Conservation (phyloP, 2,113 vertebrate species). For the Neofelis nebulosa region DNA sequence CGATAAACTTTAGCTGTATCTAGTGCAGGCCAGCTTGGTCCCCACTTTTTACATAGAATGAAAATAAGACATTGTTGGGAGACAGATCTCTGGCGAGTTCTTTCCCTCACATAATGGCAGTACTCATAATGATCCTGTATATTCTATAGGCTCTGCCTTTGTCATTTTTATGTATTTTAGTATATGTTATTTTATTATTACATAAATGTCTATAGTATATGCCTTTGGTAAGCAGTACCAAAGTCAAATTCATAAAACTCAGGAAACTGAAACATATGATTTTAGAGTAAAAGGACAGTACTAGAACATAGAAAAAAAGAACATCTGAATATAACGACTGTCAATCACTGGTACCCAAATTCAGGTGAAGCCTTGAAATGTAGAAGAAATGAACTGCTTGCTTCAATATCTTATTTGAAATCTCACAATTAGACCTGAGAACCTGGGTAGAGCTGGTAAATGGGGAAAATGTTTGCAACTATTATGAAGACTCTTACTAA, state of each 20-base stretch:
- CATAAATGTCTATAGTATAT: not conserved
- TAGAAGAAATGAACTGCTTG: not conserved
- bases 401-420: not conserved
- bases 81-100: not conserved
- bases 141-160: not conserved
- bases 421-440: not conserved
- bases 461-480: not conserved
- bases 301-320: not conserved
- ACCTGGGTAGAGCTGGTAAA: not conserved
- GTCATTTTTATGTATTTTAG: not conserved
- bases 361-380: constrained; percentile 9
- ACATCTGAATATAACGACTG: not conserved
- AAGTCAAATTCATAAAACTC: constrained; percentile 31
- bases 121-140: not conserved
- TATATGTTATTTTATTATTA: not conserved
- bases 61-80: not conserved
- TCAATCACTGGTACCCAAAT: not conserved
- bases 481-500: not conserved
- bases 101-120: not conserved
- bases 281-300: constrained; percentile 24
- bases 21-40: not conserved
- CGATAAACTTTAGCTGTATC: not conserved
- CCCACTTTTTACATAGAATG: not conserved
- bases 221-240: not conserved
- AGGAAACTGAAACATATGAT: not conserved